Conservation (phyloP, 2,888 invertebrate genomes). For the Theretra japonica region DNA sequence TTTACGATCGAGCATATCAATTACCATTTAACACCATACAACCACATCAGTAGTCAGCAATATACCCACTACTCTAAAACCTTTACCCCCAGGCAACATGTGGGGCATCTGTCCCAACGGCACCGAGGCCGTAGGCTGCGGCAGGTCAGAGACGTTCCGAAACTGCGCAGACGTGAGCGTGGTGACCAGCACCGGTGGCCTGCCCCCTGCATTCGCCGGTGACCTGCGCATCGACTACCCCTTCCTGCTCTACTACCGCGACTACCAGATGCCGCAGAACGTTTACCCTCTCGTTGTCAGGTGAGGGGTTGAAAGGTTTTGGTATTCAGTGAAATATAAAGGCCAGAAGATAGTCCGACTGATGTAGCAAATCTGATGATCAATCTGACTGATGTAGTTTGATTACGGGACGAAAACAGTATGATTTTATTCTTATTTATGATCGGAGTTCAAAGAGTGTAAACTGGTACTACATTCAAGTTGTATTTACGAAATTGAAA, state of each 20-base stretch:
- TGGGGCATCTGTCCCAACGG: conserved; percentile 95
- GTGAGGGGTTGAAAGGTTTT: conserved; percentile 60
- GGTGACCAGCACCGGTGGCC: conserved; percentile 90
- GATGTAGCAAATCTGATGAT: no score
- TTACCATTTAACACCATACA: no score
- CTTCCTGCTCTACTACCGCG: conserved; percentile 90
- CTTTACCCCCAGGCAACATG: conserved; percentile 89
- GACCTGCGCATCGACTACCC: conserved; percentile 87
- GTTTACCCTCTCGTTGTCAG: conserved; percentile 91
- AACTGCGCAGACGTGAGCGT: conserved; percentile 96
- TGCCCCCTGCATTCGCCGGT: conserved; percentile 88
- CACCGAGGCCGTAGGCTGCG: conserved; percentile 94
- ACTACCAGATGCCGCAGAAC: conserved; percentile 87
- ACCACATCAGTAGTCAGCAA: no score
- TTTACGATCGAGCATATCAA: no score
- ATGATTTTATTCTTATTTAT: no score
- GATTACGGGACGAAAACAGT: no score
- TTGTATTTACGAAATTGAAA: no score
- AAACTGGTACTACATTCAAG: no score
- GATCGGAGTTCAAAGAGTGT: no score
- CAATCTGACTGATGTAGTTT: no score
- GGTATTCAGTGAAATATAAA: no score
- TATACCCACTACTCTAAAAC: background rate
- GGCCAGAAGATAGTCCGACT: no score
- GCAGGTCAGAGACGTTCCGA: conserved; percentile 95